These are phyloP conservation scores for Drosophila tsacasi DNA, from an alignment of 1,140 invertebrate genomes.

Conservation along the genomic window DNA sequence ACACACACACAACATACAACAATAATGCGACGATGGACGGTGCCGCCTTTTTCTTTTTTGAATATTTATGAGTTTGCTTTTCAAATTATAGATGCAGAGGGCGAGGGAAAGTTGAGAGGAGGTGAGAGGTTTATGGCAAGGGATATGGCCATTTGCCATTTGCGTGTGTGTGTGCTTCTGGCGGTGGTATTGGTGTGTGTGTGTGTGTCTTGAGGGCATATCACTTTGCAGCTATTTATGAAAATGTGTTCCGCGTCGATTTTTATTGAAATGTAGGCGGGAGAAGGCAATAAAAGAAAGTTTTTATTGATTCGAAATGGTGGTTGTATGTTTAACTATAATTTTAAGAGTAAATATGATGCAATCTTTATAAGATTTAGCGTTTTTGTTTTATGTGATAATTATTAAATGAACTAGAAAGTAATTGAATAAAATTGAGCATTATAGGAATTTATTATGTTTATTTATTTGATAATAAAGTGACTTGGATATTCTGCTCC, in stretches of 20 bases:
- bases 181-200: not conserved
- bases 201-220: conserved; percentile 17
- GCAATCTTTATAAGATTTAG: not conserved
- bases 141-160: conserved; percentile 37
- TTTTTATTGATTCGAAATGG: conserved; percentile 18
- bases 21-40: conserved; percentile 43
- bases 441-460: not conserved
- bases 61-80: conserved; percentile 84
- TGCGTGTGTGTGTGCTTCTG: not conserved
- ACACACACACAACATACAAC: conserved; percentile 26
- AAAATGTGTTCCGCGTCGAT: conserved; percentile 47
- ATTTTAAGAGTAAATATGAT: not conserved
- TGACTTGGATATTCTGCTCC: too few relatives aligned
- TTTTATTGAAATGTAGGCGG: conserved; percentile 43
- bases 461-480: too few relatives aligned
- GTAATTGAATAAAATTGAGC: fast-evolving
- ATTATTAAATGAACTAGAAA: not conserved
- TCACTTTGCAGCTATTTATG: conserved; percentile 49
- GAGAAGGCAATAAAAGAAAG: conserved; percentile 19
- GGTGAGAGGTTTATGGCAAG: conserved; percentile 18
- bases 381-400: not conserved
- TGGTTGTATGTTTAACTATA: conserved; percentile 3
- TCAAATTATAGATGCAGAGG: conserved; percentile 80
- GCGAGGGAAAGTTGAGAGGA: conserved; percentile 7
- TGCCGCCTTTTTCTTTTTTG: conserved; percentile 65